Conservation (phyloP, 2,113 vertebrate genomes). For the Scortum barcoo region DNA sequence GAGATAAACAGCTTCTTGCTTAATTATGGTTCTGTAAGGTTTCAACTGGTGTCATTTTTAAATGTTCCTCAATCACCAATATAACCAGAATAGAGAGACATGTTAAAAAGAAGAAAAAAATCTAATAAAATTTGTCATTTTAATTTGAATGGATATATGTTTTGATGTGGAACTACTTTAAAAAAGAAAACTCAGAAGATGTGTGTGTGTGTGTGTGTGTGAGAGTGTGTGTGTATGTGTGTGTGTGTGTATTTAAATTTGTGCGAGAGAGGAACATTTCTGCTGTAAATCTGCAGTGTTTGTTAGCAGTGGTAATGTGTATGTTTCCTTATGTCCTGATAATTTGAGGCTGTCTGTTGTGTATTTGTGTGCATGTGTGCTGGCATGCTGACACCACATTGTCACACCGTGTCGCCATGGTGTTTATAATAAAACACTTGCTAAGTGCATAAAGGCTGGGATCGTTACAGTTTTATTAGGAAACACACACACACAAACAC, state of each 20-base stretch:
- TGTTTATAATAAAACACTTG: constrained; percentile 89
- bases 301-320: background rate
- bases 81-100: background rate
- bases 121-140: background rate
- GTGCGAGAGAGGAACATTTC: background rate
- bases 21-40: background rate
- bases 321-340: background rate
- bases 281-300: background rate
- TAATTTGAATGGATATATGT: too few species aligned
- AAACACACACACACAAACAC: constrained; percentile 37
- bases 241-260: background rate
- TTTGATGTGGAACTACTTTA: background rate
- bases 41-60: background rate
- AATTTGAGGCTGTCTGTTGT: background rate
- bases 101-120: background rate
- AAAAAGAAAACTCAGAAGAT: background rate
- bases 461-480: constrained; percentile 91
- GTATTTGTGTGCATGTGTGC: background rate
- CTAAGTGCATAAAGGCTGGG: constrained; percentile 92
- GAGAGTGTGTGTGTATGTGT: background rate
- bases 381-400: constrained; percentile 30
- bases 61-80: background rate
- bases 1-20: background rate
- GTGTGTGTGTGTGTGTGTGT: too few species aligned
- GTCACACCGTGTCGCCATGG: constrained; percentile 56